Percentiles rank a stretch among this genome's conserved stretches.
phyloP scores from a whole-genome alignment of 2,797 vertebrate species.

The Tenualosa thibaudeaui region DNA sequence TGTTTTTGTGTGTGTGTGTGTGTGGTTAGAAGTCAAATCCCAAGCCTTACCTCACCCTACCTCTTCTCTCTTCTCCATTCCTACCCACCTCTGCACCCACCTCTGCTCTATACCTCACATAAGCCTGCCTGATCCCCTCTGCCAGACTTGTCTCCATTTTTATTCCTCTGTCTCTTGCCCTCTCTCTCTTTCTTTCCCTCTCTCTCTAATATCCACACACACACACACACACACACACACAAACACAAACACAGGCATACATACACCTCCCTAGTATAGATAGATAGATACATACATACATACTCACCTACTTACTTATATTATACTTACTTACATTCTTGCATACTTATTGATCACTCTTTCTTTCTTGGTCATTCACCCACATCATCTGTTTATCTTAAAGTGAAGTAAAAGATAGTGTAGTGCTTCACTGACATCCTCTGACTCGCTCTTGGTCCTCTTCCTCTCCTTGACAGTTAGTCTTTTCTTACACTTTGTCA shows the following conservation, averaged over 20 bases:
- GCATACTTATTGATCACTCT: too few species aligned
- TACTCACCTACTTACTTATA: too few species aligned
- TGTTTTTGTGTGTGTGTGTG: slow-evolving; percentile 33
- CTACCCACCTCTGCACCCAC: neutral
- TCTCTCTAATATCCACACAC: neutral
- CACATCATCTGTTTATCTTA: too few species aligned
- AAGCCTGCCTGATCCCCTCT: too few species aligned
- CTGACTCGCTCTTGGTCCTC: neutral
- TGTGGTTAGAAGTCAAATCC: slow-evolving; percentile 27
- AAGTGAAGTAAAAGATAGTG: too few species aligned
- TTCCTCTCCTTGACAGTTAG: neutral
- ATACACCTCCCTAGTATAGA: too few species aligned
- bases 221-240: neutral
- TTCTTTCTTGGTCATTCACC: too few species aligned
- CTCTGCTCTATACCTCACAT: neutral
- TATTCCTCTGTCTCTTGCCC: neutral
- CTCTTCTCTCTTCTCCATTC: neutral
- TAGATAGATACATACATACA: too few species aligned
- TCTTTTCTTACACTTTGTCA: neutral
- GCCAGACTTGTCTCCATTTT: neutral
- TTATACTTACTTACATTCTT: too few species aligned
- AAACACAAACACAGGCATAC: too few species aligned
- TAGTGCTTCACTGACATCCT: neutral
- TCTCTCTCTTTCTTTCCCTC: neutral
- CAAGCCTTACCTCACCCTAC: neutral